Base-by-base conservation (phyloP, 2,797 vertebrate species). In the Smutsia gigantea region DNA sequence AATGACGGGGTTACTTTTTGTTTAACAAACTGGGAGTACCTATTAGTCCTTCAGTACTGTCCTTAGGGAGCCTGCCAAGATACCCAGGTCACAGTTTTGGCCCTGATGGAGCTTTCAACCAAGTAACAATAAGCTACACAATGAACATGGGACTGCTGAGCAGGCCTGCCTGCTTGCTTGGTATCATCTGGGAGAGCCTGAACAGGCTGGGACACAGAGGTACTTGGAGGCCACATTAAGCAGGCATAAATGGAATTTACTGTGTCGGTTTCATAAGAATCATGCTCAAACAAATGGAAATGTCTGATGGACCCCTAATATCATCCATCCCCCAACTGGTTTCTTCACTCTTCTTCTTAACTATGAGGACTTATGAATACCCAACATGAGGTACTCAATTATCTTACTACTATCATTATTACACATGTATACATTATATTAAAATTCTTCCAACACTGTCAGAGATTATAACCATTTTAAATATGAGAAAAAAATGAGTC, bases 391-490 rank as follows among this genome's bases (percentile, higher is more conserved):
- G 55, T 63, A 42, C 39, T 61, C 51, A 19, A 18, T 39, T 90
- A 51, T 29, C 21, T 49, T 94, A 29, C 46, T 87, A 66, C 10
- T 49, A 75, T 71, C 55, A 87, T 59, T 49, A 57, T 53, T 55
- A 87, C 25, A 84, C 1, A 68, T 7, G 4, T 66, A 85, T 68
- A 42, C 1, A 61, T 34, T 9, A 34, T 49, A 87, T 57, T 83
- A 90, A 94, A 78, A 89, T 68, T 87, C 46, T 86, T 87, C 63
- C 11, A 85, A 42, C 2, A 12, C 8, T 88, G 2, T 79, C n/a
- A 79, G 21, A 87, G 39, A 95, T 59, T n/a, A 87, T 71, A 42
- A 95, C 13, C 27, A 95, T 69, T 87, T 92, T 93, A 93, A 90
- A 63, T 72, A 87, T 14, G 34, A 94, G 81, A 55, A 85, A 93